Conservation (phyloP, 2,797 vertebrate genomes). For the Myiotriccus ornatus region DNA sequence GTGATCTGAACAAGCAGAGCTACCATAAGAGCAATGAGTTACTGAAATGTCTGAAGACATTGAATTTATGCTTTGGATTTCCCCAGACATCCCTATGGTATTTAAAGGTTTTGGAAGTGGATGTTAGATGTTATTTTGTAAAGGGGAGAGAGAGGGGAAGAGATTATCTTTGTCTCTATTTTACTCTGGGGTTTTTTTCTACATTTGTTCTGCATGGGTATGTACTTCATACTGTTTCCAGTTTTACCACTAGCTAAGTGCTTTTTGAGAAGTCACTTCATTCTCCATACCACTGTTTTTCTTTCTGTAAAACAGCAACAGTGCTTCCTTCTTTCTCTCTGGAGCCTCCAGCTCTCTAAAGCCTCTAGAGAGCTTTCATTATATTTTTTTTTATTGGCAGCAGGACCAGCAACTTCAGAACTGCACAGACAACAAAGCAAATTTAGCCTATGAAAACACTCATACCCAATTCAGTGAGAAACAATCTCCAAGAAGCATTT, state of each 20-base stretch:
- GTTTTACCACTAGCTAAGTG: not conserved
- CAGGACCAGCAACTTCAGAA: not conserved
- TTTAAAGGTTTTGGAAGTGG: not conserved
- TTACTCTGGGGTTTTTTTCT: not conserved
- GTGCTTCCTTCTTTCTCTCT: not conserved
- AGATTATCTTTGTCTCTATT: not conserved
- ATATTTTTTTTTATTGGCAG: not conserved
- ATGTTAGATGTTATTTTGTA: not conserved
- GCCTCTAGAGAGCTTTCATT: conserved; percentile 8
- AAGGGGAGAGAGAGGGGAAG: fast-evolving
- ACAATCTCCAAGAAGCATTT: not conserved
- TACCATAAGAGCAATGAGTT: not conserved
- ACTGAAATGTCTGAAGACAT: not conserved
- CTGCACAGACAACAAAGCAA: not conserved
- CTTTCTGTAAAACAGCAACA: not conserved
- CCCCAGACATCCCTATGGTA: not conserved
- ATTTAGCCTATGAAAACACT: not conserved
- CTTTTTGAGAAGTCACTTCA: not conserved
- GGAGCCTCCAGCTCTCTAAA: not conserved
- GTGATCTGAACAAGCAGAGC: not conserved
- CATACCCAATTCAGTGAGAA: not conserved
- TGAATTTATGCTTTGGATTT: not conserved
- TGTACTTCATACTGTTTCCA: not conserved
- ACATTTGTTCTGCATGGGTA: not conserved
- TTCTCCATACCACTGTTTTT: not conserved